Base-by-base conservation (phyloP, 2,888 invertebrate genomes). In the Bimastos eiseni region DNA sequence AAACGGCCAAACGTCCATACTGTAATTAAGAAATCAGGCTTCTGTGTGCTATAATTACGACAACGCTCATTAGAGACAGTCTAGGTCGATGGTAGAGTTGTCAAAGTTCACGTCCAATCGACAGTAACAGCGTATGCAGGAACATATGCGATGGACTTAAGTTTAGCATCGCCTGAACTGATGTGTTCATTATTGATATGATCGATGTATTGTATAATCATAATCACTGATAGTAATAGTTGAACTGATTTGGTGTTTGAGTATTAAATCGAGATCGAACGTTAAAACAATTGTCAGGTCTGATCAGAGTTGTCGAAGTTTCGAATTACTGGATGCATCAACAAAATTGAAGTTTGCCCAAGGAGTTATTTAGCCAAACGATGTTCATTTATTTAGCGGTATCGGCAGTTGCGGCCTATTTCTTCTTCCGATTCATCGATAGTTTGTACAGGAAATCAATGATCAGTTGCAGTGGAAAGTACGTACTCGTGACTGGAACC, bases 401-500 rank as follows among this genome's bases (percentile, higher is more conserved):
- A n/a, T 70, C 44, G 17, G 70, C 33, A 13, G 19, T 83, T 83
- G 55, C 34, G 44, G 55, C 41, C 38, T 86, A 90, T 37, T 21
- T 90, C 5, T 38, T 90, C 6, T 90, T 36, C 86, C 83, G 84
- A n/a, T 84, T 90, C 34, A 34, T 90, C 49, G 90, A 90, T 36
- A 33, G 5, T 19, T 6, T 90, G 4, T 55, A 55, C 33, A 83
- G 90, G 33, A 49, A 36, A 24, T 36, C 90, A 33, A 33, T 88
- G 30, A 70, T 36, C 70, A 90, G 38, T 17, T 44, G 38, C 33
- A 41, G 44, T 21, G 88, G 49, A 30, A 83, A 33, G 33, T 91
- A 91, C 34, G 55, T 91, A 37, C 83, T 91, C n/a, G 41, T 91
- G 41, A 91, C 91, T 13, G 91, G 91, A 24, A 89, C 89, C 84